Evolutionary conservation across 2,888 invertebrate species (phyloP), one percentile per base, ranked within the genome.

Genomic region (Buathra laborator): DNA sequence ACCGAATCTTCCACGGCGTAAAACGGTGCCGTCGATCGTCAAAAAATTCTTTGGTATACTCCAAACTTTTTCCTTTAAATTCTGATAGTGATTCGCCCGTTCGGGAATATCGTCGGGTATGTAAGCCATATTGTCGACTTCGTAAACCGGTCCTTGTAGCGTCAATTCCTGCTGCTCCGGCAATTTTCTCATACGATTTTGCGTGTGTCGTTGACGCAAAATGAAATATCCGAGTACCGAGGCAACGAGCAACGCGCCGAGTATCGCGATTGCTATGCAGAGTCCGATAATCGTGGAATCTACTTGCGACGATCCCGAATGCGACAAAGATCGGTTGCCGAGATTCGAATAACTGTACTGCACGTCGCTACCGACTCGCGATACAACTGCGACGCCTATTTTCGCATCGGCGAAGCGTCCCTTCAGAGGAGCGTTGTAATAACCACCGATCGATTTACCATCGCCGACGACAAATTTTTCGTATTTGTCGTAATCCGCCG

Each of bases 121-220:
- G 89, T 97, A 97, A 0, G 96, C 97, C 89, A 97, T 95, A 91
- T 97, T 97, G 92, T 97, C 97, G 78, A 97, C 96, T 94, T 97
- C 97, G 85, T 97, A 95, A 90, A 97, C 96, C 0, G 97, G 97
- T 81, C 97, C 97, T 91, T 97, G 97, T 29, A 97, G 93, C 0
- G 97, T 97, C 94, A 96, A 94, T 91, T 96, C 96, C 89, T 96
- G 96, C 56, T 95, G 95, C 87, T 96, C 96, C 5, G 95, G 94
- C 44, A 95, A 93, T 62, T 95, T 94, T 7, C 94, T 94, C 88
- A 95, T 92, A 19, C 95, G 93, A 4, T 94, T 94, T 81, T 95
- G 94, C 67, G 89, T 89, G 59, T 92, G 92, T 51, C 91, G 91
- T 59, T 90, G 91, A 74, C 94, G 95, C 32, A 97, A 92, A 68